These are phyloP conservation scores for Neomicropteryx cornuta DNA, from an alignment of 1,140 invertebrate genomes.

Conservation along the genomic window DNA sequence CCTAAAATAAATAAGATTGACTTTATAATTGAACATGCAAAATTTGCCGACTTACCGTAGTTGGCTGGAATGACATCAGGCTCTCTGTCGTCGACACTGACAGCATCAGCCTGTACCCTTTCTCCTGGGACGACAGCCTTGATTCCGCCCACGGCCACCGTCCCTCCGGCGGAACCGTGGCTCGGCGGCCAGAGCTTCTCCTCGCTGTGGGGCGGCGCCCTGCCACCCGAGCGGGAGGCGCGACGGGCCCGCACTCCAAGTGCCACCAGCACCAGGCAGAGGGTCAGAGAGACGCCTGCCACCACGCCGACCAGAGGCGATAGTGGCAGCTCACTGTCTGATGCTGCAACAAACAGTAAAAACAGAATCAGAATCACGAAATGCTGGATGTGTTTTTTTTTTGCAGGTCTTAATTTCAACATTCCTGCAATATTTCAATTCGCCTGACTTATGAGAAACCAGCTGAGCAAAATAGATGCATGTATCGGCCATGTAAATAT, in stretches of 20 bases:
- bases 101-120: conserved; percentile 1
- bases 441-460: too few relatives aligned
- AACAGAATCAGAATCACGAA: too few relatives aligned
- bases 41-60: conserved; percentile 47
- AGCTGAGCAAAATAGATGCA: too few relatives aligned
- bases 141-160: not conserved
- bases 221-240: conserved; percentile 3
- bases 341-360: too few relatives aligned
- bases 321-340: conserved; percentile 7
- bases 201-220: conserved; percentile 4
- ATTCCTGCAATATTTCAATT: too few relatives aligned
- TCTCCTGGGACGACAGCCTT: conserved; percentile 14
- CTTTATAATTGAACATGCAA: too few relatives aligned
- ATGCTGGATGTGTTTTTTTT: too few relatives aligned
- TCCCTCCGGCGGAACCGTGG: not conserved
- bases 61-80: conserved; percentile 63
- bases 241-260: conserved; percentile 1
- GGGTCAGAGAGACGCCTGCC: conserved; percentile 10
- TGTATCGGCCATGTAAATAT: too few relatives aligned
- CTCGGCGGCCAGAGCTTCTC: conserved; percentile 11
- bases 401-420: too few relatives aligned
- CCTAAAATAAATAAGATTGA: too few relatives aligned
- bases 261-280: conserved; percentile 5
- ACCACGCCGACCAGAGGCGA: conserved; percentile 9
- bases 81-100: conserved; percentile 41